Evolutionary conservation across 2,888 invertebrate genomes (phyloP).

Genomic region (Tinea semifulvella): DNA sequence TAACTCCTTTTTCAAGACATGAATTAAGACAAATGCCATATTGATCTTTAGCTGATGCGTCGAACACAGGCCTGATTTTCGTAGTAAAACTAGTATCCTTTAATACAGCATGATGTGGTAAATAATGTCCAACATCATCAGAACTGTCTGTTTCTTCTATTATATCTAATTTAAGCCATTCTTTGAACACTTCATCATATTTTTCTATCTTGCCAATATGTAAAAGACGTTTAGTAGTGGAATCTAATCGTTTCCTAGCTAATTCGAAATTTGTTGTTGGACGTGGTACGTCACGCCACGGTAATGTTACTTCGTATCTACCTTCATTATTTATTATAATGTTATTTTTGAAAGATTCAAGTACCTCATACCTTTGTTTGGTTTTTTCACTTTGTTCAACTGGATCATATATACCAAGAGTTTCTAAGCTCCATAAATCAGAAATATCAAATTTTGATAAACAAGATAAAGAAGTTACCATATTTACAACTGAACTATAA

Average conservation of each 20-base stretch:
- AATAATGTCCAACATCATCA: constrained; percentile 16
- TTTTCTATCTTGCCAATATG: not conserved
- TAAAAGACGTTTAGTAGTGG: constrained; percentile 2
- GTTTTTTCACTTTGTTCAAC: not conserved
- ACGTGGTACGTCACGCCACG: not conserved
- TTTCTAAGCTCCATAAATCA: constrained; percentile 4
- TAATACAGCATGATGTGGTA: constrained; percentile 24
- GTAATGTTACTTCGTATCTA: constrained; percentile 1
- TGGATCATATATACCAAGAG: constrained; percentile 8
- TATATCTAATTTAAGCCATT: not conserved
- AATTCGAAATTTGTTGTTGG: not conserved
- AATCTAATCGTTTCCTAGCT: not conserved
- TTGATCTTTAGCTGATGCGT: constrained; percentile 22
- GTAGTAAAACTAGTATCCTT: constrained; percentile 23
- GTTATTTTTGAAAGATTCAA: not conserved
- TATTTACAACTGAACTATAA: not conserved
- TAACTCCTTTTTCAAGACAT: constrained; percentile 25
- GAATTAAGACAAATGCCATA: constrained; percentile 26
- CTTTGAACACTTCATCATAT: not conserved
- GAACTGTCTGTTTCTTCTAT: not conserved
- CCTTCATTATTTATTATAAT: constrained; percentile 2
- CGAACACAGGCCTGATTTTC: constrained; percentile 26
- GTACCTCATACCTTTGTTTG: not conserved
- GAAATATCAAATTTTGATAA: not conserved
- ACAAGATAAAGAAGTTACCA: not conserved